A percentile compares a stretch with the other conserved stretches of the same genome.
Conservation (phyloP, 2,888 invertebrate genomes). For the Metopia argyrocephala region DNA sequence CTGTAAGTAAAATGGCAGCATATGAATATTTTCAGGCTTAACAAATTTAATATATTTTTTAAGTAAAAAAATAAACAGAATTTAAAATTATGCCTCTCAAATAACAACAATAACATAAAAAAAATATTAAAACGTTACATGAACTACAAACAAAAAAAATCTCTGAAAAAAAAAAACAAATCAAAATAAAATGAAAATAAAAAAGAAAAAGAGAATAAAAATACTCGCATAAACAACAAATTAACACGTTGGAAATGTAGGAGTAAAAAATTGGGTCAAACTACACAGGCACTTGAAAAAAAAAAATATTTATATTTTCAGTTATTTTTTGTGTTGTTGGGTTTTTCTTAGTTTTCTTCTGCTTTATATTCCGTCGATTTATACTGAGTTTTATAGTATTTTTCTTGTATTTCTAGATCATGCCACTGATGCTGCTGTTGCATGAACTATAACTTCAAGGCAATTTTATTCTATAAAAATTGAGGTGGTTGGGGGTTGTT, state of each 20-base stretch:
- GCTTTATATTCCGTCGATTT: background rate
- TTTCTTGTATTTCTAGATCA: background rate
- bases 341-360: too few species aligned
- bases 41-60: background rate
- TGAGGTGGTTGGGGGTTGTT: background rate
- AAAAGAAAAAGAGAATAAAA: background rate
- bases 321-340: too few species aligned
- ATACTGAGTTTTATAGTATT: background rate
- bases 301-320: background rate
- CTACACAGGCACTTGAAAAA: constrained; percentile 27
- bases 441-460: constrained; percentile 55
- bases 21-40: background rate
- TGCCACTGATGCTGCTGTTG: background rate
- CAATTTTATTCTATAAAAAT: constrained; percentile 17
- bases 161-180: too few species aligned
- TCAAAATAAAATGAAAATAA: background rate
- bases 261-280: constrained; percentile 53
- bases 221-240: background rate
- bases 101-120: background rate
- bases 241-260: background rate
- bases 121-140: background rate
- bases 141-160: background rate
- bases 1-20: background rate
- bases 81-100: background rate
- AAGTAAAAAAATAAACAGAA: background rate